Percentiles rank a stretch among this genome's conserved stretches.
Evolutionary conservation across 2,888 invertebrate species (phyloP).

Genomic region (Eilema sororculum): DNA sequence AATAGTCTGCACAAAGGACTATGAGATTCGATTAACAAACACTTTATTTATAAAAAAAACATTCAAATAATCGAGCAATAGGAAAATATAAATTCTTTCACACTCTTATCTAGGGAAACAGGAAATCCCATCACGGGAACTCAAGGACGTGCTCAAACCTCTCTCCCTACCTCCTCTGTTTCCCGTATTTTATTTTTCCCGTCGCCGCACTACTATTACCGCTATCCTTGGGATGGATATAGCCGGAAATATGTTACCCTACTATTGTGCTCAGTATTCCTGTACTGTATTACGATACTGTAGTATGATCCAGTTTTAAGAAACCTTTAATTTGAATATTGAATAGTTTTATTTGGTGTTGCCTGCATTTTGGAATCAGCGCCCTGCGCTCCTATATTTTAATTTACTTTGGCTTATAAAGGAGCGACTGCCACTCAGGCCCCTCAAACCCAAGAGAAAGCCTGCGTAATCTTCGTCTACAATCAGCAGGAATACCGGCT

Average conservation of each 20-base stretch:
- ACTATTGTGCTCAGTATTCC: constrained; percentile 6
- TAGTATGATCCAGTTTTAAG: background rate
- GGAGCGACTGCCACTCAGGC: too few relatives aligned
- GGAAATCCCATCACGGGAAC: constrained; percentile 40
- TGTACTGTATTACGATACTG: background rate
- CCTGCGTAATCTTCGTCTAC: too few relatives aligned
- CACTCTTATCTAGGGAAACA: constrained; percentile 25
- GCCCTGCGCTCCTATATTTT: too few relatives aligned
- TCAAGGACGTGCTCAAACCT: constrained; percentile 39
- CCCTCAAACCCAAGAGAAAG: too few relatives aligned
- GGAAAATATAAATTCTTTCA: constrained; percentile 20
- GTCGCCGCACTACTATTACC: constrained; percentile 29
- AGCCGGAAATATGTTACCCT: constrained; percentile 11
- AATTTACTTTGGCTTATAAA: too few relatives aligned
- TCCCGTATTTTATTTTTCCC: constrained; percentile 37
- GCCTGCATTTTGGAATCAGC: too few relatives aligned
- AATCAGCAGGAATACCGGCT: too few relatives aligned
- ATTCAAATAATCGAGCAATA: constrained; percentile 20
- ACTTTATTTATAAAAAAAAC: background rate
- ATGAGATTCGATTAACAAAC: background rate
- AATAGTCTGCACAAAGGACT: constrained; percentile 12
- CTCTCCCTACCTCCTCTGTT: constrained; percentile 6
- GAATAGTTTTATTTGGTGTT: background rate
- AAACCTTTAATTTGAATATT: background rate
- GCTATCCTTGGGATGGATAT: constrained; percentile 30